phyloP scores from a whole-genome alignment of 2,888 invertebrate genomes.

The Pyrochroa serraticornis region DNA sequence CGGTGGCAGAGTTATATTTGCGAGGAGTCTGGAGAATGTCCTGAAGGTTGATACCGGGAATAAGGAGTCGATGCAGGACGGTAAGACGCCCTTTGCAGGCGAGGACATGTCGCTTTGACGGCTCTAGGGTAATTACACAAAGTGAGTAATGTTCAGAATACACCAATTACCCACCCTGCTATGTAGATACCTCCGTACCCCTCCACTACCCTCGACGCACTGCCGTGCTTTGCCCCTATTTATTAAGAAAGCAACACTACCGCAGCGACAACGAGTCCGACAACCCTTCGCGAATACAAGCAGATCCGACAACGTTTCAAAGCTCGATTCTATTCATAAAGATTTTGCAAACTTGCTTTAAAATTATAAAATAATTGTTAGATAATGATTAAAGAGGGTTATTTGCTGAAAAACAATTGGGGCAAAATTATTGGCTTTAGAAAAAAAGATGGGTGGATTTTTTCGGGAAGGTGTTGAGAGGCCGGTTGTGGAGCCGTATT shows the following conservation, averaged over 20 bases:
- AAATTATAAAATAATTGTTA: too few relatives aligned
- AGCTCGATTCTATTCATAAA: too few relatives aligned
- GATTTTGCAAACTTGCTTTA: too few relatives aligned
- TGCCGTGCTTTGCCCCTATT: constrained; percentile 28
- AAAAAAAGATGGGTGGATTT: too few relatives aligned
- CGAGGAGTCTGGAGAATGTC: constrained; percentile 51
- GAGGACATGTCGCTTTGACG: constrained; percentile 58
- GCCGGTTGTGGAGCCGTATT: neutral
- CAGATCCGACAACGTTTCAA: too few relatives aligned
- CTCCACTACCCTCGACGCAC: constrained; percentile 18
- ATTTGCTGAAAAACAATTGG: too few relatives aligned
- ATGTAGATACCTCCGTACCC: constrained; percentile 21
- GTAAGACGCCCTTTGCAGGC: constrained; percentile 52
- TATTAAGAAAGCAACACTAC: constrained; percentile 36
- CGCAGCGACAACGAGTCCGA: constrained; percentile 27
- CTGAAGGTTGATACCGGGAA: constrained; percentile 47
- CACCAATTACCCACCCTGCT: constrained; percentile 54
- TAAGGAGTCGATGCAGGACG: constrained; percentile 45
- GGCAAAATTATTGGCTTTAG: too few relatives aligned
- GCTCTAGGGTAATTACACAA: constrained; percentile 58
- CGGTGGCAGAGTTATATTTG: constrained; percentile 42
- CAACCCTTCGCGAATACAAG: neutral
- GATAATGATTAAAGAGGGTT: too few relatives aligned
- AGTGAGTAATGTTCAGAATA: constrained; percentile 57
- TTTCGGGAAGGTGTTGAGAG: neutral